These are phyloP conservation scores for Cherax destructor DNA, from an alignment of 1,140 invertebrate genomes.

Conservation along the genomic window DNA sequence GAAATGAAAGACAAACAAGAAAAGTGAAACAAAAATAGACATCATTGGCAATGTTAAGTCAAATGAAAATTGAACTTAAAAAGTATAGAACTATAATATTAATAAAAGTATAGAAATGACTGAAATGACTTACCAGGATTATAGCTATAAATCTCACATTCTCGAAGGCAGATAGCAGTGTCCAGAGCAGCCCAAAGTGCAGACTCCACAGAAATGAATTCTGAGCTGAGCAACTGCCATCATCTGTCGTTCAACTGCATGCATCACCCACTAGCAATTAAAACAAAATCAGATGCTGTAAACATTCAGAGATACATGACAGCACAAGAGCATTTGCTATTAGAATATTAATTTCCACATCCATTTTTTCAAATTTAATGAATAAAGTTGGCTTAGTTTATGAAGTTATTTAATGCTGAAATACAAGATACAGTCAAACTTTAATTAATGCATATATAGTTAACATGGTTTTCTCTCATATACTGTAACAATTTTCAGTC, in stretches of 20 bases:
- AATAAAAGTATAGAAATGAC: not conserved
- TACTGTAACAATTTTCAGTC: too few relatives aligned
- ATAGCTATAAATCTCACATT: constrained; percentile 96
- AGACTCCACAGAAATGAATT: constrained; percentile 85
- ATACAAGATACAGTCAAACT: too few relatives aligned
- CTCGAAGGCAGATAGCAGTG: constrained; percentile 78
- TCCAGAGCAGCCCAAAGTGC: constrained; percentile 91
- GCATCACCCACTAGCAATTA: constrained; percentile 87
- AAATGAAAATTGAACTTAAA: not conserved
- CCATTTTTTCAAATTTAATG: too few relatives aligned
- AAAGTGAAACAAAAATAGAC: constrained; percentile 58
- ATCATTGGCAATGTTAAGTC: not conserved
- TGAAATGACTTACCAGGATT: constrained; percentile 61
- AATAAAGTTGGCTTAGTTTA: too few relatives aligned
- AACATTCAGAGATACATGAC: not conserved
- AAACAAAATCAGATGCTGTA: not conserved
- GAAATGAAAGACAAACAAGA: constrained; percentile 76
- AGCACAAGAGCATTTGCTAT: not conserved
- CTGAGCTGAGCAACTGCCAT: constrained; percentile 89
- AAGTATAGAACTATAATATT: not conserved
- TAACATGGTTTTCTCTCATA: too few relatives aligned
- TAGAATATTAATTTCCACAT: too few relatives aligned
- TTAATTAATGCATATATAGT: too few relatives aligned
- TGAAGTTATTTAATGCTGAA: too few relatives aligned
- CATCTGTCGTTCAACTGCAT: constrained; percentile 91